A percentile compares a stretch with the other conserved stretches of the same genome.
Evolutionary conservation across 2,797 vertebrate species (phyloP).

Genomic region (Sebastes jordani): DNA sequence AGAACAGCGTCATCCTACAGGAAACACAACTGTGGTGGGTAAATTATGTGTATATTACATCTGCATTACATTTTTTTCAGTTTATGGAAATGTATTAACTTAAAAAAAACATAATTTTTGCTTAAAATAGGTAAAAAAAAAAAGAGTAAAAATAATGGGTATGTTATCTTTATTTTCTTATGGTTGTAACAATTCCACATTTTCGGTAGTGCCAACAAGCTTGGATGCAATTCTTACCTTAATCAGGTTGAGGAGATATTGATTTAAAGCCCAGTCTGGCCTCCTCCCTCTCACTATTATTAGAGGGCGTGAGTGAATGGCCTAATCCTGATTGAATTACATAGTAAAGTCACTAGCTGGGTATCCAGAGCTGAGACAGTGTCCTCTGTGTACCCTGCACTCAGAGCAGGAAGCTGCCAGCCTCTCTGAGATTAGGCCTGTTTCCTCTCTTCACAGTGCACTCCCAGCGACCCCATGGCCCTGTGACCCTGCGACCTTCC

Average conservation of each 20-base stretch:
- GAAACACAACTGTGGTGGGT: background rate
- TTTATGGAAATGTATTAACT: background rate
- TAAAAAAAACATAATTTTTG: background rate
- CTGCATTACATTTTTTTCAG: background rate
- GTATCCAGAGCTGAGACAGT: conserved; percentile 72
- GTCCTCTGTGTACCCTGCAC: conserved; percentile 80
- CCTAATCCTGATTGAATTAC: conserved; percentile 81
- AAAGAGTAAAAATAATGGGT: background rate
- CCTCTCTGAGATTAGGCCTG: conserved; percentile 83
- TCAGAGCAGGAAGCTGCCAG: conserved; percentile 85
- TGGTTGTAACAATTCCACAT: background rate
- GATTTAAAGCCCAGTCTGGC: conserved; percentile 31
- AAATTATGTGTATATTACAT: background rate
- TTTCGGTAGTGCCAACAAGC: background rate
- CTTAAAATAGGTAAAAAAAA: background rate
- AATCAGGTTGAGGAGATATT: conserved; percentile 34
- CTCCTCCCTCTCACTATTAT: conserved; percentile 57
- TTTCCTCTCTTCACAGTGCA: conserved; percentile 83
- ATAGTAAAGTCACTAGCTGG: conserved; percentile 60
- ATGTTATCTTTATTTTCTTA: background rate
- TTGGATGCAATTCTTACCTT: background rate
- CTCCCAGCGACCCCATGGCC: conserved; percentile 84
- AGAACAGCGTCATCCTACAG: background rate
- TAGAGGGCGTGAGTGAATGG: conserved; percentile 62
- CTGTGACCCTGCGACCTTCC: conserved; percentile 74